Base-by-base conservation (phyloP, 2,113 vertebrate genomes). In the Sterrhoptilus dennistouni region DNA sequence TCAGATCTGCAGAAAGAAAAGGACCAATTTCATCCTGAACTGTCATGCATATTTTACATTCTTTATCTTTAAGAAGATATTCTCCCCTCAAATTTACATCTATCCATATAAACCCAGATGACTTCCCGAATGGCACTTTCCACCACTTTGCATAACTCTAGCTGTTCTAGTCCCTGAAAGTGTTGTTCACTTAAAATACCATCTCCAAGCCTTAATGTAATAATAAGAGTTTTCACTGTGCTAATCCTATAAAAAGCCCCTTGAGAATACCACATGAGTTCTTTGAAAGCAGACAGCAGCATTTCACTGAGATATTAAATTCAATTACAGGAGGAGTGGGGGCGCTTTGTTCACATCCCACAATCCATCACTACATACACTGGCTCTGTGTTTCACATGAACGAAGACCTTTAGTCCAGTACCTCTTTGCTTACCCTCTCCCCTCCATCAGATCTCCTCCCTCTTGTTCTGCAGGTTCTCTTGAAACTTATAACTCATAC, bases 1-100 rank as follows among this genome's bases (percentile, higher is more conserved):
- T 97, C 54, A 99, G 97, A 97, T 99, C 99, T 99, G 97, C 61
- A 97, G 94, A 87, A 20, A 95, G 66, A 96, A 95, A 95, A 96
- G 33, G 21, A 64, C 12, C 63, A 47, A 49, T 70, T 47, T 90
- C 47, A 84, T 69, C 33, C 78, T 36, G 21, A 89, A 24, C 31
- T 42, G n/a, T 63, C 35, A 61, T 12, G 44, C 36, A 13, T 52
- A 76, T 87, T 87, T 93, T 68, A 84, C n/a, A 49, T 68, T 79
- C 57, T 70, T 63, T 35, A 59, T 49, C n/a, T 44, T 70, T n/a
- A 70, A 61, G 36, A 80, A 82, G 24, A 35, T 79, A 36, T 70
- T 83, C 38, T 56, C 2, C 17, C 49, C 60, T 90, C 44, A 87
- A 90, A 89, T 68, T 68, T 61, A 44, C 61, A 50, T 83, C 64